A percentile compares a stretch with the other conserved stretches of the same genome.
Evolutionary conservation across 2,113 vertebrate genomes (phyloP).

Genomic region (Pachyramphus minor): DNA sequence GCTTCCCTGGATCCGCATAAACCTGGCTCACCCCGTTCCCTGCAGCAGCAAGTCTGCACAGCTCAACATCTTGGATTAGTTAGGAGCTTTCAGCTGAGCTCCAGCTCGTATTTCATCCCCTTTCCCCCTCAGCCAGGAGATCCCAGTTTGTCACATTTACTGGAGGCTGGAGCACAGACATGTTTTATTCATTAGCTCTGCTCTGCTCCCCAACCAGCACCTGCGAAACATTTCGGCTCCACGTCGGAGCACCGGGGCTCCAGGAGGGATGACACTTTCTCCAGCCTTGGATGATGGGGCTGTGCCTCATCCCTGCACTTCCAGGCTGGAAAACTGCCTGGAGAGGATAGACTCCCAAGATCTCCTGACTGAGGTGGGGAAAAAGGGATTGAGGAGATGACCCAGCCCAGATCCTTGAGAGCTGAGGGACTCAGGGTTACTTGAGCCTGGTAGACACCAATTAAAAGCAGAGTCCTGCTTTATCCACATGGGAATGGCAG

Average conservation of each 20-base stretch:
- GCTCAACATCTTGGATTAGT: constrained; percentile 70
- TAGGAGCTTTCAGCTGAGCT: constrained; percentile 68
- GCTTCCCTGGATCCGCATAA: background rate
- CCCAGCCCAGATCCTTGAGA: accelerated
- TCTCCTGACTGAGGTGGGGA: background rate
- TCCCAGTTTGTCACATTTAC: constrained; percentile 63
- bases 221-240: constrained; percentile 63
- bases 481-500: background rate
- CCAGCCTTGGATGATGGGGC: background rate
- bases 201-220: constrained; percentile 64
- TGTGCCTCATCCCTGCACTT: background rate
- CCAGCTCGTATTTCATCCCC: constrained; percentile 72
- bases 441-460: background rate
- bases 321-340: background rate
- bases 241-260: background rate
- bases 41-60: background rate
- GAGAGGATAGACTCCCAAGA: background rate
- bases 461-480: background rate
- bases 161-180: constrained; percentile 49
- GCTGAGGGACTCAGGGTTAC: accelerated
- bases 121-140: constrained; percentile 8
- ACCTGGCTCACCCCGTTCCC: background rate
- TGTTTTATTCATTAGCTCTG: constrained; percentile 75
- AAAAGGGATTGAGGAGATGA: background rate
- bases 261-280: constrained; percentile 40